Base-by-base conservation (phyloP, 1,140 invertebrate genomes). In the Berghia stephanieae region DNA sequence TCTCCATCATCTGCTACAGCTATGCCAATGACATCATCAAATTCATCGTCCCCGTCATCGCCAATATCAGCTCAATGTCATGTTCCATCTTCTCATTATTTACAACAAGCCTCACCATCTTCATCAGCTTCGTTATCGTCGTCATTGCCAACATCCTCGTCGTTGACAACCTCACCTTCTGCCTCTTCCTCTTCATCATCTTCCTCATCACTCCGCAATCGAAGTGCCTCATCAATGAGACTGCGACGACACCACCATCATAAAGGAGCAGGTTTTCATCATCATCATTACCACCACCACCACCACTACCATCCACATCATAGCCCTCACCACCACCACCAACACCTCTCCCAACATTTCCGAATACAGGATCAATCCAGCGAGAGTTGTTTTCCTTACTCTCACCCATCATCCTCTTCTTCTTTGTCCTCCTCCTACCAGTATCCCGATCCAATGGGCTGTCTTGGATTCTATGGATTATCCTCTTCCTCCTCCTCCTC, bases 41-140 rank as follows among this genome's bases (percentile, higher is more conserved):
- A n/a, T 57, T 13, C 70, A 68, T 42, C 24, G 13, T 46, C 80
- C 67, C 55, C 55, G 42, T 63, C 73, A n/a, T n/a, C 42, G 18
- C 42, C 34, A 10, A 46, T 68, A 42, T 36, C 38, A 66, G 44
- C 67, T 21, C 44, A 13, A 6, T 55, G 40, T 34, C 78, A 44
- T 8, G 36, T 44, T 34, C 43, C 52, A 38, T 46, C 70, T 13
- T 31, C 72, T 55, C 42, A 49, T 31, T 38, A 69, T 18, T 36
- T 36, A 42, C 46, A 38, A 8, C n/a, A 24, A 66, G 3, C 73
- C 42, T 43, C 57, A 34, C 55, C 72, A 57, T 6, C 43, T 38
- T 21, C 63, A 49, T 27, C 75, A 69, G 10, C 70, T 44, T 36
- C 70, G 55, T 21, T 63, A 27, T n/a, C 73, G 52, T 13, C 46